Evolutionary conservation across 2,797 vertebrate genomes (phyloP).

Genomic region (Choloepus didactylus): DNA sequence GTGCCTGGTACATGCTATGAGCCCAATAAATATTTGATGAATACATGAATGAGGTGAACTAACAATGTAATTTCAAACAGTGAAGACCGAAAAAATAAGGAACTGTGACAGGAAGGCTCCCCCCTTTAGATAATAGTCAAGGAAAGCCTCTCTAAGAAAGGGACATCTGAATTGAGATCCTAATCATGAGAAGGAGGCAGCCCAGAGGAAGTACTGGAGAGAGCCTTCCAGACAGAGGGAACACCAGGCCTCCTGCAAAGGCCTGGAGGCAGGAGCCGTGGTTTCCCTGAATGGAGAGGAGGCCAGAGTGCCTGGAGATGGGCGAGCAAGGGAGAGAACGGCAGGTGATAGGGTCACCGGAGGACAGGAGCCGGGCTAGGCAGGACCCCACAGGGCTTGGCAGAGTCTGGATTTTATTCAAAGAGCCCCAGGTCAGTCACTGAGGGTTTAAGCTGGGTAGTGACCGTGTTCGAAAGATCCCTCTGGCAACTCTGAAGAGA

Average conservation of each 20-base stretch:
- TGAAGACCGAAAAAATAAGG: neutral
- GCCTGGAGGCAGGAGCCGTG: neutral
- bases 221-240: neutral
- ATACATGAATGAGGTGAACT: neutral
- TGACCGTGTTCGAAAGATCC: neutral
- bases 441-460: neutral
- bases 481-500: neutral
- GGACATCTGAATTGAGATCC: neutral
- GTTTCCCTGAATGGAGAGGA: neutral
- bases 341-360: neutral
- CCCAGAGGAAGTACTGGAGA: neutral
- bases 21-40: slow-evolving; percentile 33
- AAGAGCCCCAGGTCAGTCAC: neutral
- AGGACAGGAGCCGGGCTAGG: neutral
- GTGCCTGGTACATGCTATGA: neutral
- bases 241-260: neutral
- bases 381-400: neutral
- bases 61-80: slow-evolving; percentile 19
- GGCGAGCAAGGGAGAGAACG: neutral
- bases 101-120: neutral
- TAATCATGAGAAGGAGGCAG: neutral
- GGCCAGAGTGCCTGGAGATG: neutral
- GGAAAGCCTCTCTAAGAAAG: slow-evolving; percentile 13
- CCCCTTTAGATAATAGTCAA: neutral
- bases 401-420: slow-evolving; percentile 25